Evolutionary conservation across 2,888 invertebrate genomes (phyloP).

Genomic region (Xylota sylvarum): DNA sequence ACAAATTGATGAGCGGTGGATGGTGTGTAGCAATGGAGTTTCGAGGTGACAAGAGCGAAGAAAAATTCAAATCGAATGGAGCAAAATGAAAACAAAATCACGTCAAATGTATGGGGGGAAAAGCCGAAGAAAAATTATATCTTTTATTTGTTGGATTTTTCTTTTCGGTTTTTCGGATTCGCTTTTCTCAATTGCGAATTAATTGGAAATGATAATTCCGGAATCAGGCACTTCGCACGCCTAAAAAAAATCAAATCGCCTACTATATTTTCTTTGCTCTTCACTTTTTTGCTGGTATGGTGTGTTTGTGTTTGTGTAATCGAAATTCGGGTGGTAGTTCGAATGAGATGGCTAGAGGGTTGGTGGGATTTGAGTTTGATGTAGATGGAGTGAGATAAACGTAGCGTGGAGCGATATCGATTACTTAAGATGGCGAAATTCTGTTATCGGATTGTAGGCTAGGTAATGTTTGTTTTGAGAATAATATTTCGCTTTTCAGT

Average conservation of each 20-base stretch:
- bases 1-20: slow-evolving; percentile 44
- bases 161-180: slow-evolving; percentile 33
- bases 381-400: neutral
- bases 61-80: slow-evolving; percentile 11
- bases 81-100: slow-evolving; percentile 52
- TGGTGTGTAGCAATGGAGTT: slow-evolving; percentile 54
- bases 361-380: no score
- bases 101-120: slow-evolving; percentile 23
- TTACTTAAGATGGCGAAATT: slow-evolving; percentile 49
- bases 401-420: neutral
- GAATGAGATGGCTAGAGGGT: neutral
- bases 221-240: slow-evolving; percentile 73
- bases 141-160: slow-evolving; percentile 31
- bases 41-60: slow-evolving; percentile 39
- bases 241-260: slow-evolving; percentile 74
- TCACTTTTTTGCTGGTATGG: slow-evolving; percentile 23
- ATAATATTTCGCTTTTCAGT: neutral
- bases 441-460: slow-evolving; percentile 26
- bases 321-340: neutral
- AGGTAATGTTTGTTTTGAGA: slow-evolving; percentile 50
- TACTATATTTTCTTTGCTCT: slow-evolving; percentile 63
- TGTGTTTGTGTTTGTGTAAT: slow-evolving; percentile 31
- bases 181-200: slow-evolving; percentile 53
- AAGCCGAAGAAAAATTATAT: slow-evolving; percentile 20
- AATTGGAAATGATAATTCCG: slow-evolving; percentile 62